phyloP scores from a whole-genome alignment of 2,113 vertebrate species.

The Calyptomena viridis region DNA sequence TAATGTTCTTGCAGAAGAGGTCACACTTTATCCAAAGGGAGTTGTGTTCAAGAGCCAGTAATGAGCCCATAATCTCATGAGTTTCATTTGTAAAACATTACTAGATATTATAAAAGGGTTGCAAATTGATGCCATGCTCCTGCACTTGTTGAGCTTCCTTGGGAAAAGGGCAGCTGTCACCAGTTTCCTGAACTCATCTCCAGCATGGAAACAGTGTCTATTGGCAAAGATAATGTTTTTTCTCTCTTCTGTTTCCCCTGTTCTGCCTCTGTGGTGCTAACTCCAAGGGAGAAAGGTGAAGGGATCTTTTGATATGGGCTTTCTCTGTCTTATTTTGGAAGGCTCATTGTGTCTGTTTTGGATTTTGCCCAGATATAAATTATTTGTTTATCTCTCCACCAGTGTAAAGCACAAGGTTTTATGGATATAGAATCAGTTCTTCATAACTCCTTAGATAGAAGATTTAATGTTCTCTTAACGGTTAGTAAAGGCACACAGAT shows the following conservation, averaged over 20 bases:
- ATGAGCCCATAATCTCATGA: background rate
- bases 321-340: background rate
- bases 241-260: background rate
- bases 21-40: background rate
- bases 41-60: background rate
- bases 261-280: background rate
- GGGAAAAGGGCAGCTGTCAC: background rate
- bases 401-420: background rate
- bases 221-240: background rate
- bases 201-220: background rate
- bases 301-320: background rate
- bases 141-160: background rate
- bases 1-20: background rate
- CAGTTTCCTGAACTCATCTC: background rate
- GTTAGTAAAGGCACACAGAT: background rate
- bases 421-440: background rate
- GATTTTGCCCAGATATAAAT: background rate
- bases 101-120: background rate
- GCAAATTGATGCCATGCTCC: background rate
- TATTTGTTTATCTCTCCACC: slow-evolving; percentile 13
- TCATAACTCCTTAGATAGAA: slow-evolving; percentile 4
- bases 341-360: background rate
- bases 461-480: slow-evolving; percentile 24
- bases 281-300: background rate
- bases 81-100: background rate